phyloP scores from a whole-genome alignment of 2,888 invertebrate genomes.

The Deroplatys truncata region DNA sequence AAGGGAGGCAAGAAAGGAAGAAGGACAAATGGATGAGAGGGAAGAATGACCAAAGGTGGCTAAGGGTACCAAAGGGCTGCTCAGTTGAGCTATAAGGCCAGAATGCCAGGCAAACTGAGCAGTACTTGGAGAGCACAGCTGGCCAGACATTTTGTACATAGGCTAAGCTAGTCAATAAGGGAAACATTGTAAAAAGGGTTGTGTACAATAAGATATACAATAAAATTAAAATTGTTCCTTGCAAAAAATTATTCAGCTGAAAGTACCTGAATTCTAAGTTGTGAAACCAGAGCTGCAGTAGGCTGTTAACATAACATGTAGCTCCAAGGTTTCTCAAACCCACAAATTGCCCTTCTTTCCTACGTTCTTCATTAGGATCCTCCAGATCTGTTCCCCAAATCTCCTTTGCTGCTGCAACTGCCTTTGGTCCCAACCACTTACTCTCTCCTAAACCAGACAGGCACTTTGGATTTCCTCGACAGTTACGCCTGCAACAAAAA shows the following conservation, averaged over 20 bases:
- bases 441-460: conserved; percentile 55
- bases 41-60: too few relatives aligned
- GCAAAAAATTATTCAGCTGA: not conserved
- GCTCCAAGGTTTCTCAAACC: conserved; percentile 59
- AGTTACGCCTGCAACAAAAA: conserved; percentile 34
- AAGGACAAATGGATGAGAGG: too few relatives aligned
- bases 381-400: conserved; percentile 46
- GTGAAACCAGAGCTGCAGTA: conserved; percentile 60
- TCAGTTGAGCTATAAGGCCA: too few relatives aligned
- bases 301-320: conserved; percentile 62
- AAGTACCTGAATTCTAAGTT: conserved; percentile 52
- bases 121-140: too few relatives aligned
- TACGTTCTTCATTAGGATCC: conserved; percentile 72
- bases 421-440: conserved; percentile 50
- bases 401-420: conserved; percentile 41
- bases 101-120: too few relatives aligned
- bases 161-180: too few relatives aligned
- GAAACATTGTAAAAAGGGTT: too few relatives aligned
- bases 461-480: conserved; percentile 56
- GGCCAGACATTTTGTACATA: too few relatives aligned
- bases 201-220: too few relatives aligned
- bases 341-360: conserved; percentile 72
- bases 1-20: too few relatives aligned
- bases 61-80: too few relatives aligned
- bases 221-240: too few relatives aligned